Evolutionary conservation across 1,140 invertebrate genomes (phyloP).

Genomic region (Nasonia vitripennis): DNA sequence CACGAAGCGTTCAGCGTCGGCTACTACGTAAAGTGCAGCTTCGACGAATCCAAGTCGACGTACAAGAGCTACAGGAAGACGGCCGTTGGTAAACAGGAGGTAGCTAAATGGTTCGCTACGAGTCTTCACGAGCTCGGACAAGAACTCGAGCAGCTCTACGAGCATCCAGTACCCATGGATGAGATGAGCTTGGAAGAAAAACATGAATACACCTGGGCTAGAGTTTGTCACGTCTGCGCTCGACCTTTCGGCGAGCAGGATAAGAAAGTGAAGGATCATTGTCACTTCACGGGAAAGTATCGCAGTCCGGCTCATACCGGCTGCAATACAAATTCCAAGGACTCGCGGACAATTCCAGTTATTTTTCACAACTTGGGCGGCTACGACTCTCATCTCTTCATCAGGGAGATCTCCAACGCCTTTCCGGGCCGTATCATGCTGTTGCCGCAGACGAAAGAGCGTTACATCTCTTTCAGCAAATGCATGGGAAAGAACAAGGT

Average conservation of each 20-base stretch:
- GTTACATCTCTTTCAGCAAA: too few relatives aligned
- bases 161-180: slow-evolving; percentile 17
- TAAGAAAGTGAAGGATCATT: too few relatives aligned
- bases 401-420: slow-evolving; percentile 49
- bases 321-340: too few relatives aligned
- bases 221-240: too few relatives aligned
- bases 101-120: neutral
- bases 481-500: too few relatives aligned
- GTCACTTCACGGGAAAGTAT: too few relatives aligned
- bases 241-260: too few relatives aligned
- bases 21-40: slow-evolving; percentile 40
- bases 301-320: too few relatives aligned
- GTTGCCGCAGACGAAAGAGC: slow-evolving; percentile 53
- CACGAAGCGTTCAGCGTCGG: slow-evolving; percentile 35
- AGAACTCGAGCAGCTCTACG: neutral
- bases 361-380: slow-evolving; percentile 54
- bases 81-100: too few relatives aligned
- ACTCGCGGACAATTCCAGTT: too few relatives aligned
- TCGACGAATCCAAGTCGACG: neutral
- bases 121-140: neutral
- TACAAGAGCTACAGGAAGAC: neutral
- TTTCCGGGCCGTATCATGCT: slow-evolving; percentile 47
- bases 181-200: too few relatives aligned
- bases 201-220: too few relatives aligned
- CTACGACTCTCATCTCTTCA: slow-evolving; percentile 56